phyloP scores from a whole-genome alignment of 1,140 invertebrate genomes.

The Lepeophtheirus salmonis region DNA sequence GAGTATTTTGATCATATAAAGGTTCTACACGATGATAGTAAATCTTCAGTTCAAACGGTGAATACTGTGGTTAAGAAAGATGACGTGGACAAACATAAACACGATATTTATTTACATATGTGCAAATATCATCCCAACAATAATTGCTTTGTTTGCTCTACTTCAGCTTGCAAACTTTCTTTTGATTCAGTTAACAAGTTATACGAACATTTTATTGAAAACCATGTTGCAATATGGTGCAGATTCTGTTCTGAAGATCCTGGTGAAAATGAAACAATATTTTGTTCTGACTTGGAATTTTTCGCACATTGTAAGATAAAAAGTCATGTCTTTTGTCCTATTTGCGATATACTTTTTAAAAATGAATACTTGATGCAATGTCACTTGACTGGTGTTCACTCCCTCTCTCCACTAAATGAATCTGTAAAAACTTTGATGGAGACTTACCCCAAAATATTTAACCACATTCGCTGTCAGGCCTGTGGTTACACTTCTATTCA shows the following conservation, averaged over 20 bases:
- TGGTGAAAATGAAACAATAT: neutral
- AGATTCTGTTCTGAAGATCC: neutral
- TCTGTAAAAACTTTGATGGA: too few relatives aligned
- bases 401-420: neutral
- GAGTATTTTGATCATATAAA: neutral
- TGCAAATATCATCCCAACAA: neutral
- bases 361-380: neutral
- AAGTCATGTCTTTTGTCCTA: neutral
- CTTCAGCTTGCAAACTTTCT: neutral
- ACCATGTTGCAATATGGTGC: neutral
- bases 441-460: neutral
- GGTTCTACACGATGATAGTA: too few relatives aligned
- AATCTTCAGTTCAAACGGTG: too few relatives aligned
- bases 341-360: neutral
- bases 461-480: neutral
- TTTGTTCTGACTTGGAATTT: neutral
- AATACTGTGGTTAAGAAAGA: too few relatives aligned
- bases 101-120: neutral
- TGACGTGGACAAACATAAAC: too few relatives aligned
- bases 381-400: neutral
- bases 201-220: neutral
- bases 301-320: neutral
- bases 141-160: neutral
- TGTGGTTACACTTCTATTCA: neutral
- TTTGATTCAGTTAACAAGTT: neutral